Evolutionary conservation across 37 sponge, comb jelly and placozoan species (phyloP).

Genomic region (Dysidea cf. avara): DNA sequence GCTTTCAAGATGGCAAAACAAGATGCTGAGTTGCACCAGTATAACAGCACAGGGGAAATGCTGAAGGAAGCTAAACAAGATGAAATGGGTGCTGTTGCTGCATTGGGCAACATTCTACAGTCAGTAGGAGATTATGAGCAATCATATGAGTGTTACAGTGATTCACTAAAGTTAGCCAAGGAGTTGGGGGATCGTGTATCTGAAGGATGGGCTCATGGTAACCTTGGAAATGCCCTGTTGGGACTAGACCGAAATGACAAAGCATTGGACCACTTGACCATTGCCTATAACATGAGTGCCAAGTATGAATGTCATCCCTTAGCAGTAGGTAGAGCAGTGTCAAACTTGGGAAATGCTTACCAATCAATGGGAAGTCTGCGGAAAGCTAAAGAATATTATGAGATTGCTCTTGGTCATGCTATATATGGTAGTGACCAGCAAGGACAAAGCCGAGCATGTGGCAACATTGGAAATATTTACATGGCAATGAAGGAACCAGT

Average conservation of each 20-base stretch:
- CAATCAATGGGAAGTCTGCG: conserved; percentile 37
- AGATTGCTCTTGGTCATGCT: too few relatives aligned
- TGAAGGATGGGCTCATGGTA: conserved; percentile 72
- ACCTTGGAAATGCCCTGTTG: conserved; percentile 80
- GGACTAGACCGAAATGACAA: too few relatives aligned
- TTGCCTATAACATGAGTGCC: too few relatives aligned
- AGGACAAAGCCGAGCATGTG: too few relatives aligned
- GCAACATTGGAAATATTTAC: too few relatives aligned
- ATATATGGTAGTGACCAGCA: too few relatives aligned
- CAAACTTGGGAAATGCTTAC: conserved; percentile 64
- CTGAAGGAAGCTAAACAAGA: conserved; percentile 21
- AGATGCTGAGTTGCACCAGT: background rate
- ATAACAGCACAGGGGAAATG: background rate
- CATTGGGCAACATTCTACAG: conserved; percentile 67
- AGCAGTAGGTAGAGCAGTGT: too few relatives aligned
- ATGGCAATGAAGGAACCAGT: too few relatives aligned
- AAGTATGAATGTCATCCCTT: too few relatives aligned
- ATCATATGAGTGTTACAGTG: too few relatives aligned
- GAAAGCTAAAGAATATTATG: conserved; percentile 65
- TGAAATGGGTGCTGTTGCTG: conserved; percentile 35
- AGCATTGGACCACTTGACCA: too few relatives aligned
- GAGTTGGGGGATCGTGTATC: conserved; percentile 45
- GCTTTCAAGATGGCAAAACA: conserved; percentile 36
- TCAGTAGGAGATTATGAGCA: conserved; percentile 37
- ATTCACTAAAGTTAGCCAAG: conserved; percentile 24